These are phyloP conservation scores for Anthopleura sola DNA, from an alignment of 64 coral and sea anemone genomes.

Conservation along the genomic window DNA sequence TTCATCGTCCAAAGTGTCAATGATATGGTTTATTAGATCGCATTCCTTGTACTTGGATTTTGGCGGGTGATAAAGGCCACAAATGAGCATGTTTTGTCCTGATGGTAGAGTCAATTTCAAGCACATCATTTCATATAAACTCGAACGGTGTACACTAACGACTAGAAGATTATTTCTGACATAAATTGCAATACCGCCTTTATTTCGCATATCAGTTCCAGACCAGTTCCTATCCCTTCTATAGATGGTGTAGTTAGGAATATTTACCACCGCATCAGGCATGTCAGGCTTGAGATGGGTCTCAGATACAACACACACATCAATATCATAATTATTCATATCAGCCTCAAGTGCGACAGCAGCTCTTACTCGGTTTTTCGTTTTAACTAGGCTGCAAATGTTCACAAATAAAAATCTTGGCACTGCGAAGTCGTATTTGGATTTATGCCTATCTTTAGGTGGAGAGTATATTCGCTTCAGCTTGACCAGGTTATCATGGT, in stretches of 20 bases:
- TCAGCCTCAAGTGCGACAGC: slow-evolving; percentile 35
- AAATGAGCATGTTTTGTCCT: slow-evolving; percentile 27
- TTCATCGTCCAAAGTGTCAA: background rate
- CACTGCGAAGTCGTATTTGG: no score
- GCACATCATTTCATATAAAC: slow-evolving; percentile 30
- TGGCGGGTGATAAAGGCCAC: slow-evolving; percentile 42
- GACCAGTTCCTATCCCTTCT: slow-evolving; percentile 38
- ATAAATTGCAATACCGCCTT: slow-evolving; percentile 27
- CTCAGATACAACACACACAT: slow-evolving; percentile 47
- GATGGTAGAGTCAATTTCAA: slow-evolving; percentile 32
- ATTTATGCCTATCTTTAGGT: no score
- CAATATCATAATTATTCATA: slow-evolving; percentile 28
- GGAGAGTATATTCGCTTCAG: no score
- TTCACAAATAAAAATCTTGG: slow-evolving; percentile 33
- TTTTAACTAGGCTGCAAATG: slow-evolving; percentile 29
- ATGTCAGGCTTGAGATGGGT: slow-evolving; percentile 6
- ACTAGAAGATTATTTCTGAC: slow-evolving; percentile 18
- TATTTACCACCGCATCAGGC: slow-evolving; percentile 39
- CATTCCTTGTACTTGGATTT: slow-evolving; percentile 24
- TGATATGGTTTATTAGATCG: slow-evolving; percentile 17
- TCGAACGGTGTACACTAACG: slow-evolving; percentile 16
- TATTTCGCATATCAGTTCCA: background rate
- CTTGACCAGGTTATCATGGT: no score
- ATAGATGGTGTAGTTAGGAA: slow-evolving; percentile 22
- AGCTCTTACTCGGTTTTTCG: slow-evolving; percentile 34